Evolutionary conservation across 2,797 vertebrate genomes (phyloP).

Genomic region (Sarcoramphus papa): DNA sequence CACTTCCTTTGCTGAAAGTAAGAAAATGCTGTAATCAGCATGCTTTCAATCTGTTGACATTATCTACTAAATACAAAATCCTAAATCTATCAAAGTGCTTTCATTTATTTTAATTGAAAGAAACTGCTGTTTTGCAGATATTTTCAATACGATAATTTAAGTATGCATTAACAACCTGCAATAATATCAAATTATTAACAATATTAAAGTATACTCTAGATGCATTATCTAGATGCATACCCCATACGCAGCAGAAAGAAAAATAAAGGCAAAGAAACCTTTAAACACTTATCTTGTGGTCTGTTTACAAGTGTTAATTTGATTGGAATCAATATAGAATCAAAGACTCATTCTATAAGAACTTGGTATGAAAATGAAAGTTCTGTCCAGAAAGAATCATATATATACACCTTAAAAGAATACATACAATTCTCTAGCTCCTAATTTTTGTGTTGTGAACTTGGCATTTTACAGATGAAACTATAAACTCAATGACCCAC

Average conservation of each 20-base stretch:
- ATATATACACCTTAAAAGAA: not conserved
- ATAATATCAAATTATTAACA: not conserved
- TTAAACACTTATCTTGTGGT: not conserved
- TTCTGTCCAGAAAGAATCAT: not conserved
- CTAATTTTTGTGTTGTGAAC: not conserved
- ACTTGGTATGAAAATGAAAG: not conserved
- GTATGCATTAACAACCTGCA: not conserved
- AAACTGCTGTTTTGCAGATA: not conserved
- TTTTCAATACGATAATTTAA: not conserved
- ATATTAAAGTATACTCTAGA: not conserved
- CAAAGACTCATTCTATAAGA: not conserved
- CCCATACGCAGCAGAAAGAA: not conserved
- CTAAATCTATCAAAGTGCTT: not conserved
- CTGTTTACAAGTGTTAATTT: not conserved
- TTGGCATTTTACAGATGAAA: not conserved
- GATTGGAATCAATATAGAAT: not conserved
- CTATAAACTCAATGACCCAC: not conserved
- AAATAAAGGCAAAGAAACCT: constrained; percentile 1
- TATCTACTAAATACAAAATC: not conserved
- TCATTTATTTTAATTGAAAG: not conserved
- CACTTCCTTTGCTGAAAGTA: not conserved
- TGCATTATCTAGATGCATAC: not conserved
- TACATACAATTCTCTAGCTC: not conserved
- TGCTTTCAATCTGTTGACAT: not conserved
- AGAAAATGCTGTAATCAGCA: not conserved